Evolutionary conservation across 1,140 invertebrate species (phyloP).

Genomic region (Drosophila azteca): DNA sequence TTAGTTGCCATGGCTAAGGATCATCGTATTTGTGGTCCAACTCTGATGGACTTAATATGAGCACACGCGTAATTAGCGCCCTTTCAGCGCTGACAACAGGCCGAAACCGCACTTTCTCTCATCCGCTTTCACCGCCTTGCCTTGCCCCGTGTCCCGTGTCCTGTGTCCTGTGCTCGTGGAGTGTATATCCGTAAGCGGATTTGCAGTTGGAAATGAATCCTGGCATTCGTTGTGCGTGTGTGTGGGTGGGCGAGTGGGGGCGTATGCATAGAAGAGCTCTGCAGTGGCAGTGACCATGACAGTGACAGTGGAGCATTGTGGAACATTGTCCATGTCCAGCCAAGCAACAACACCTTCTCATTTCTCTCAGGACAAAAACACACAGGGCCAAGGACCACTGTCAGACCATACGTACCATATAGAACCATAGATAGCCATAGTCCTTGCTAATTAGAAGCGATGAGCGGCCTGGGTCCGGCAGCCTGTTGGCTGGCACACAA

Average conservation of each 20-base stretch:
- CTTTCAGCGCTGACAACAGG: constrained; percentile 28
- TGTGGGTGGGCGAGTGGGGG: constrained; percentile 1
- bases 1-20: constrained; percentile 23
- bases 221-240: constrained; percentile 1
- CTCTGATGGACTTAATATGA: constrained; percentile 10
- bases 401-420: too few relatives aligned
- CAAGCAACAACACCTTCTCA: constrained; percentile 22
- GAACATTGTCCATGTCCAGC: constrained; percentile 3
- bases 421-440: not conserved
- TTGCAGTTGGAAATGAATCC: constrained; percentile 22
- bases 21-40: not conserved
- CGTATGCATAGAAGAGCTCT: too few relatives aligned
- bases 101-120: constrained; percentile 41
- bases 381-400: constrained; percentile 8
- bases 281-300: too few relatives aligned
- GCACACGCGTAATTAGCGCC: constrained; percentile 52
- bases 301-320: not conserved
- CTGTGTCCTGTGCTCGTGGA: constrained; percentile 25
- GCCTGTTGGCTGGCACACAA: constrained; percentile 89
- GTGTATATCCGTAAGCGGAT: constrained; percentile 60
- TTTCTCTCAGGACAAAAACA: not conserved
- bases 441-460: constrained; percentile 52
- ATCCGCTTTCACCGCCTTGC: constrained; percentile 23
- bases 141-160: not conserved
- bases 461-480: constrained; percentile 88